A percentile compares a stretch with the other conserved stretches of the same genome.
Conservation (phyloP, 2,113 vertebrate genomes). For the Daubentonia madagascariensis region DNA sequence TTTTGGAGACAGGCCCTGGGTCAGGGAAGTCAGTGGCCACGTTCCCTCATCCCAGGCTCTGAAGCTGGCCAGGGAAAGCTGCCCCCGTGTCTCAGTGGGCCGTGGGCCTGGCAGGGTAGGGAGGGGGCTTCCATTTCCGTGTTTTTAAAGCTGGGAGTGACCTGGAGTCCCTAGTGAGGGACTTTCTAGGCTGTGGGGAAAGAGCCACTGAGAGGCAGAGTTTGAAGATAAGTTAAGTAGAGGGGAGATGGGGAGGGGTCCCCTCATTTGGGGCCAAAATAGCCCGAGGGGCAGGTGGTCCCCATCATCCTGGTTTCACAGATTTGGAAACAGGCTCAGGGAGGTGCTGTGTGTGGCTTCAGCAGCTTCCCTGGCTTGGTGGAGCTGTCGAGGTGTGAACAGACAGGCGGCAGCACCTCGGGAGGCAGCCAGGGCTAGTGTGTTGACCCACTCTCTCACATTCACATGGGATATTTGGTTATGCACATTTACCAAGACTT, state of each 20-base stretch:
- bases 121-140: not conserved
- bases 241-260: not conserved
- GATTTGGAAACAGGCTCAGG: not conserved
- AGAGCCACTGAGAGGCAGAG: not conserved
- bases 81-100: too few species aligned
- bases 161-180: not conserved
- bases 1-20: not conserved
- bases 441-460: not conserved
- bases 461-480: not conserved
- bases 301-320: not conserved
- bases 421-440: not conserved
- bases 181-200: not conserved
- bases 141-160: not conserved
- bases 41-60: not conserved
- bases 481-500: not conserved
- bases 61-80: not conserved
- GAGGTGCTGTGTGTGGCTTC: too few species aligned
- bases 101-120: not conserved
- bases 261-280: not conserved
- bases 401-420: not conserved
- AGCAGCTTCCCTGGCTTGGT: not conserved
- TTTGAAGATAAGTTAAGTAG: not conserved
- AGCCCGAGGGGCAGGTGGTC: not conserved
- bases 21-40: not conserved
- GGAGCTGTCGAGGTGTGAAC: too few species aligned